These are phyloP conservation scores for Corythornis madagascariensis DNA, from an alignment of 2,113 vertebrate genomes.

Conservation along the genomic window DNA sequence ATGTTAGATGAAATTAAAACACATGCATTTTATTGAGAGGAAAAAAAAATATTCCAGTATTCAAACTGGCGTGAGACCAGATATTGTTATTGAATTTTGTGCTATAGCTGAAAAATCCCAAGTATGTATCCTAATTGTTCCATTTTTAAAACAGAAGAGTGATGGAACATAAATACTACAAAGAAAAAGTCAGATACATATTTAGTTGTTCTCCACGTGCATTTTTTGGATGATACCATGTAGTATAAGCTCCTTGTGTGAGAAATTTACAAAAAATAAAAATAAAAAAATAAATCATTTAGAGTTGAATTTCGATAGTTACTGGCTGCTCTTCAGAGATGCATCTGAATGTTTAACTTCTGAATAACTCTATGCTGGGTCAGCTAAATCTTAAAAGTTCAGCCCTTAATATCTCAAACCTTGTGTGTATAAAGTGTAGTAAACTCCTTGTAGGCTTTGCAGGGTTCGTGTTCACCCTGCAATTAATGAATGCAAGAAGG, in stretches of 20 bases:
- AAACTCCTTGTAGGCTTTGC: background rate
- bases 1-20: too few relatives aligned
- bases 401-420: background rate
- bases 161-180: background rate
- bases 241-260: background rate
- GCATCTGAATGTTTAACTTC: background rate
- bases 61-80: background rate
- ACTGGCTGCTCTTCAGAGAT: background rate
- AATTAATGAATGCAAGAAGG: constrained; percentile 5
- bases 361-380: background rate
- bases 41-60: background rate
- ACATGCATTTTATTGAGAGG: background rate
- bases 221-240: background rate
- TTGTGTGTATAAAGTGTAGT: background rate
- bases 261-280: background rate
- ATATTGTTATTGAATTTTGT: background rate
- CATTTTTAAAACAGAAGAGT: background rate
- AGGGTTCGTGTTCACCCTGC: background rate
- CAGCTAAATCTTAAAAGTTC: background rate
- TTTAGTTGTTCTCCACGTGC: background rate
- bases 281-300: background rate
- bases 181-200: background rate
- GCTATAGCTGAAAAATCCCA: background rate
- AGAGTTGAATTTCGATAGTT: background rate
- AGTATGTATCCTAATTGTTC: background rate